Conservation (phyloP, 2,888 invertebrate species). For the Coremacera marginata region DNA sequence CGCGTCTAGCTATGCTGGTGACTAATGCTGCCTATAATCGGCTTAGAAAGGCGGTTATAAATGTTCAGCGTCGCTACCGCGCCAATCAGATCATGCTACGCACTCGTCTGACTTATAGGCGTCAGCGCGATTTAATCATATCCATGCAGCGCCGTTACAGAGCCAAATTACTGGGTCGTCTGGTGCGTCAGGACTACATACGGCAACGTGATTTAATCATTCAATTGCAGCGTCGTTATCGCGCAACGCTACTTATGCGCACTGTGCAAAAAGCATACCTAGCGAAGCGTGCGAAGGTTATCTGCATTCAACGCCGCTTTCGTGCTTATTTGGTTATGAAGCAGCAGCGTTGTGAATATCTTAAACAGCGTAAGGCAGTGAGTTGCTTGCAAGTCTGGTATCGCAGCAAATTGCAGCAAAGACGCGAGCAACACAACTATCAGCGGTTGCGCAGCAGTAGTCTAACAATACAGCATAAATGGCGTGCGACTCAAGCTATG, state of each 20-base stretch:
- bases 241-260: constrained; percentile 55
- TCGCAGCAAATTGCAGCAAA: constrained; percentile 50
- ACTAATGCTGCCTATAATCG: constrained; percentile 51
- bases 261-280: constrained; percentile 49
- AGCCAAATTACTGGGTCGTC: constrained; percentile 51
- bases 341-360: constrained; percentile 46
- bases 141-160: constrained; percentile 62
- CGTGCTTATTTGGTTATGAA: constrained; percentile 61
- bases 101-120: constrained; percentile 51
- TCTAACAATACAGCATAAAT: constrained; percentile 59
- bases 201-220: constrained; percentile 52
- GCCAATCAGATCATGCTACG: constrained; percentile 54
- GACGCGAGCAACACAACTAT: constrained; percentile 42
- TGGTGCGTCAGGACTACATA: constrained; percentile 49
- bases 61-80: constrained; percentile 69
- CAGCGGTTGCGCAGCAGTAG: constrained; percentile 45
- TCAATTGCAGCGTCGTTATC: constrained; percentile 54
- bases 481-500: constrained; percentile 61
- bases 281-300: constrained; percentile 53
- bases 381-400: constrained; percentile 57
- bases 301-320: constrained; percentile 60
- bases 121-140: constrained; percentile 47
- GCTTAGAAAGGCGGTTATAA: constrained; percentile 50
- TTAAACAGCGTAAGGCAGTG: constrained; percentile 50
- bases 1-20: constrained; percentile 49